A percentile compares a stretch with the other conserved stretches of the same genome.
phyloP scores from a whole-genome alignment of 1,140 invertebrate genomes.

The Drosophila truncata region DNA sequence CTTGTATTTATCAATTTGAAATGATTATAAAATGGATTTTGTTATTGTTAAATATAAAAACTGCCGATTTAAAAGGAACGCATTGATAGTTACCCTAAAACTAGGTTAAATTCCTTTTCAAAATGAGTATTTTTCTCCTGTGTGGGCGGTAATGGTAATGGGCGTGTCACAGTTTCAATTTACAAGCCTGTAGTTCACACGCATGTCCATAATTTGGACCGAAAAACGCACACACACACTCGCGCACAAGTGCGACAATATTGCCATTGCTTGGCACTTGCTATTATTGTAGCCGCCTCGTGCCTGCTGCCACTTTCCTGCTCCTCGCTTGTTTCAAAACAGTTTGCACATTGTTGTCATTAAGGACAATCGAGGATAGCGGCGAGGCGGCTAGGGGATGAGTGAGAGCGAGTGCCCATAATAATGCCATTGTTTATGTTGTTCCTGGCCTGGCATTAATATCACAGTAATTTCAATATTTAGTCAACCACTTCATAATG shows the following conservation, averaged over 20 bases:
- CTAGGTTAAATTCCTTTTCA: too few species aligned
- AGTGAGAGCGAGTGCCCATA: slow-evolving; percentile 19
- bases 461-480: slow-evolving; percentile 81
- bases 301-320: slow-evolving; percentile 23
- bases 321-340: slow-evolving; percentile 68
- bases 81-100: too few species aligned
- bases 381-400: slow-evolving; percentile 3
- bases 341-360: slow-evolving; percentile 76
- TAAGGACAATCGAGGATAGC: slow-evolving; percentile 43
- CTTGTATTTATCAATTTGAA: not conserved
- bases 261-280: slow-evolving; percentile 42
- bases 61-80: fast-evolving
- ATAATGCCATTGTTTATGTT: slow-evolving; percentile 80
- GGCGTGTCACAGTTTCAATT: slow-evolving; percentile 77
- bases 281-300: slow-evolving; percentile 20
- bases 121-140: not conserved
- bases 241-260: slow-evolving; percentile 40
- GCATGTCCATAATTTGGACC: slow-evolving; percentile 68
- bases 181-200: slow-evolving; percentile 76
- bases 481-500: slow-evolving; percentile 82
- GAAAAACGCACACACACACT: slow-evolving; percentile 13
- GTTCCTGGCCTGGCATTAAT: slow-evolving; percentile 71
- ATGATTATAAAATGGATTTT: not conserved
- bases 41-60: not conserved
- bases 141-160: slow-evolving; percentile 38